A percentile compares a stretch with the other conserved stretches of the same genome.
These are phyloP conservation scores for Daphoenositta chrysoptera DNA, from an alignment of 2,113 vertebrate species.

Conservation along the genomic window DNA sequence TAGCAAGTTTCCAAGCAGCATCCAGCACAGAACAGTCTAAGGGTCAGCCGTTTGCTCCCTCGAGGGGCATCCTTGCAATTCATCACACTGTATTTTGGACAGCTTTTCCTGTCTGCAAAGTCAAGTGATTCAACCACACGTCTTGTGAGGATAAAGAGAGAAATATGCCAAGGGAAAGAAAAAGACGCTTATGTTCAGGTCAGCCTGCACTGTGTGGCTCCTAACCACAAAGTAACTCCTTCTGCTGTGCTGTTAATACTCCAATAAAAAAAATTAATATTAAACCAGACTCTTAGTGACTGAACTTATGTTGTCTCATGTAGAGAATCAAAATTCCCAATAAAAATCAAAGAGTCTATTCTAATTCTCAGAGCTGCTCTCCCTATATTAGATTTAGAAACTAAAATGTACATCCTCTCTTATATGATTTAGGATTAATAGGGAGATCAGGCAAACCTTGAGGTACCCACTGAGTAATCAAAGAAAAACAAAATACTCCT, in stretches of 20 bases:
- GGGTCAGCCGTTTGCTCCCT: background rate
- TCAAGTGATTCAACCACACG: constrained; percentile 2
- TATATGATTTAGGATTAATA: background rate
- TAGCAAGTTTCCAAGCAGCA: background rate
- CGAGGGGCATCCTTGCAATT: background rate
- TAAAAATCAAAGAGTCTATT: background rate
- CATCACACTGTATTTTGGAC: background rate
- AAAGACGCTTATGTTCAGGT: background rate
- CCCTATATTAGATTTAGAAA: background rate
- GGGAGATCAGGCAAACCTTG: background rate
- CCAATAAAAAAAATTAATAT: background rate
- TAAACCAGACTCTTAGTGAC: background rate
- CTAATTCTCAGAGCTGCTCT: background rate
- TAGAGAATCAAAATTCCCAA: background rate
- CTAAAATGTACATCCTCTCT: background rate
- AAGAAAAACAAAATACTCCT: background rate
- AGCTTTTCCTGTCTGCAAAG: background rate
- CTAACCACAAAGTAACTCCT: background rate
- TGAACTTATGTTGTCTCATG: rapidly evolving
- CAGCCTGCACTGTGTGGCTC: background rate
- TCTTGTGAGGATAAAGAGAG: background rate
- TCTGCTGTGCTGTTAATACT: background rate
- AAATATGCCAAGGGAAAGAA: background rate
- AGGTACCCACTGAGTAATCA: background rate
- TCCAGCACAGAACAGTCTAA: rapidly evolving